Conservation (phyloP, 2,113 vertebrate genomes). For the Australoheros scitulus region DNA sequence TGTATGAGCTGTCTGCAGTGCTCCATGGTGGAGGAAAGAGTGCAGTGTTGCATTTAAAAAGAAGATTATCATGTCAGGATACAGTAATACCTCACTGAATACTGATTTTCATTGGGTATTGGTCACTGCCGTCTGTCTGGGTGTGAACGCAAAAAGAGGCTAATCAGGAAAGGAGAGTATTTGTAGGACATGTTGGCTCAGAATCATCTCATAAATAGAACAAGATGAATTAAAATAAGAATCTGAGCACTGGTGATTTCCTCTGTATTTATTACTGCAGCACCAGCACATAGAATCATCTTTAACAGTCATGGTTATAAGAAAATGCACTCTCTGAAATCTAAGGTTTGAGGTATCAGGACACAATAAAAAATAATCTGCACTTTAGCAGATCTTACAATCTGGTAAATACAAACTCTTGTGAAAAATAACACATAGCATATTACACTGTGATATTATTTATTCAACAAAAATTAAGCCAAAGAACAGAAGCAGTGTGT, state of each 20-base stretch:
- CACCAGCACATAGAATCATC: neutral
- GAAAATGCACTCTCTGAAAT: neutral
- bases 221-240: neutral
- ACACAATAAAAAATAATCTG: neutral
- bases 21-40: constrained; percentile 45
- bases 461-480: neutral
- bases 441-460: neutral
- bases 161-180: constrained; percentile 42
- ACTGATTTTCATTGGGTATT: constrained; percentile 53
- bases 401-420: neutral
- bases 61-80: constrained; percentile 82
- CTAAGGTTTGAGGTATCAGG: neutral
- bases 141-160: constrained; percentile 22
- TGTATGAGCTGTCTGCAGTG: constrained; percentile 75
- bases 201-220: constrained; percentile 6
- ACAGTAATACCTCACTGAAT: constrained; percentile 72
- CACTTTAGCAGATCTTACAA: neutral
- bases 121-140: constrained; percentile 32
- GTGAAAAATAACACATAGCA: no score
- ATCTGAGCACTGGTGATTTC: neutral
- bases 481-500: neutral
- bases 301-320: neutral
- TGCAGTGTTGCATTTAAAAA: constrained; percentile 77
- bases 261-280: neutral
- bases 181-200: neutral